Conservation (phyloP, 2,888 invertebrate genomes). For the Nymphalis c-album region DNA sequence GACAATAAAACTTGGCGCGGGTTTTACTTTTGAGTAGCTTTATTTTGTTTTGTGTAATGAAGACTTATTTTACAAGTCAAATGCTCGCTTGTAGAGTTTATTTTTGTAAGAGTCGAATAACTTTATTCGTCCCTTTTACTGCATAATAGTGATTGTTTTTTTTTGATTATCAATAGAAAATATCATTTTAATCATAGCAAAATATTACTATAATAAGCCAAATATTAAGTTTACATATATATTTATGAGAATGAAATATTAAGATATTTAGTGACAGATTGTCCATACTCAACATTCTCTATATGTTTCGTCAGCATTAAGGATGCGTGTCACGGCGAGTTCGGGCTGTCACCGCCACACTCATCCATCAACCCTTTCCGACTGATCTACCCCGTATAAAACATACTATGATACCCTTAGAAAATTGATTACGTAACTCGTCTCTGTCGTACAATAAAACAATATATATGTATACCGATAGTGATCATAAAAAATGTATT, state of each 20-base stretch:
- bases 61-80: constrained; percentile 61
- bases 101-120: constrained; percentile 27
- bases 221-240: too few species aligned
- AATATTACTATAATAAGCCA: too few species aligned
- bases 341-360: constrained; percentile 57
- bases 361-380: constrained; percentile 71
- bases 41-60: constrained; percentile 66
- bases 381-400: constrained; percentile 44
- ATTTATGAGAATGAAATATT: neutral
- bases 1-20: constrained; percentile 74
- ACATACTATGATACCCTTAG: constrained; percentile 22
- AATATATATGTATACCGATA: neutral
- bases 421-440: constrained; percentile 19
- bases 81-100: constrained; percentile 43
- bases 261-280: constrained; percentile 39
- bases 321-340: constrained; percentile 61
- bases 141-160: constrained; percentile 16
- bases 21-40: constrained; percentile 64
- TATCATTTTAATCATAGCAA: too few species aligned
- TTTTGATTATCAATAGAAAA: neutral
- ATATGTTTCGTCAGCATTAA: constrained; percentile 58
- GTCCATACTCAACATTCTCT: constrained; percentile 42
- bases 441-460: neutral
- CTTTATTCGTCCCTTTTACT: constrained; percentile 18
- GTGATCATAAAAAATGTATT: neutral